Evolutionary conservation across 2,888 invertebrate genomes (phyloP).

Genomic region (Helicoverpa assulta): DNA sequence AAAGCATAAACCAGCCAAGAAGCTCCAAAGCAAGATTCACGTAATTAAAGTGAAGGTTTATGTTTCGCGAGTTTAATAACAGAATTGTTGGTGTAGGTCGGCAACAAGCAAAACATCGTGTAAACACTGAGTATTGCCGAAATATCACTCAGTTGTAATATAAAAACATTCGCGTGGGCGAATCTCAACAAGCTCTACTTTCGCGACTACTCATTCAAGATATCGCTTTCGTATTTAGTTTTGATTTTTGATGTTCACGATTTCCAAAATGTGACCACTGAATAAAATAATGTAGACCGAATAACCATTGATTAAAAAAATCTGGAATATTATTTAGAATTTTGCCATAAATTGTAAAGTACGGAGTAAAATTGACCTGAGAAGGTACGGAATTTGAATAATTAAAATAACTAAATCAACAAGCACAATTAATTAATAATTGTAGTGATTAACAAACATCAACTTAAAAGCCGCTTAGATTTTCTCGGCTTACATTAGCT

Average conservation of each 20-base stretch:
- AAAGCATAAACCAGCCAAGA: neutral
- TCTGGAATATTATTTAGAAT: too few species aligned
- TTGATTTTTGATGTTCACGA: slow-evolving; percentile 4
- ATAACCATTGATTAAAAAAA: too few species aligned
- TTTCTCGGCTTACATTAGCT: slow-evolving; percentile 39
- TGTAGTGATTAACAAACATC: too few species aligned
- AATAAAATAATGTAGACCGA: neutral
- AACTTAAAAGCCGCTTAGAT: slow-evolving; percentile 7
- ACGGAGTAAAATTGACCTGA: too few species aligned
- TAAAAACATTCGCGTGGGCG: slow-evolving; percentile 33
- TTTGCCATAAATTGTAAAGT: too few species aligned
- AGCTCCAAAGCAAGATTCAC: slow-evolving; percentile 1
- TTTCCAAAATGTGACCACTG: neutral
- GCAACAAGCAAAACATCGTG: neutral
- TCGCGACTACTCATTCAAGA: slow-evolving; percentile 34
- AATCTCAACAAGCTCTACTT: slow-evolving; percentile 34
- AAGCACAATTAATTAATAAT: too few species aligned
- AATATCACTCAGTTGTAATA: slow-evolving; percentile 5
- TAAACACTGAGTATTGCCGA: neutral
- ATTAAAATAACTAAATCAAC: too few species aligned
- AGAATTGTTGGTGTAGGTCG: slow-evolving; percentile 52
- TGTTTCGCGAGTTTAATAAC: slow-evolving; percentile 3
- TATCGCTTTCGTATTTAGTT: slow-evolving; percentile 35
- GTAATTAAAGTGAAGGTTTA: neutral
- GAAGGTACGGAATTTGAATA: too few species aligned